These are phyloP conservation scores for Serilophus lunatus DNA, from an alignment of 2,113 vertebrate species.

Conservation along the genomic window DNA sequence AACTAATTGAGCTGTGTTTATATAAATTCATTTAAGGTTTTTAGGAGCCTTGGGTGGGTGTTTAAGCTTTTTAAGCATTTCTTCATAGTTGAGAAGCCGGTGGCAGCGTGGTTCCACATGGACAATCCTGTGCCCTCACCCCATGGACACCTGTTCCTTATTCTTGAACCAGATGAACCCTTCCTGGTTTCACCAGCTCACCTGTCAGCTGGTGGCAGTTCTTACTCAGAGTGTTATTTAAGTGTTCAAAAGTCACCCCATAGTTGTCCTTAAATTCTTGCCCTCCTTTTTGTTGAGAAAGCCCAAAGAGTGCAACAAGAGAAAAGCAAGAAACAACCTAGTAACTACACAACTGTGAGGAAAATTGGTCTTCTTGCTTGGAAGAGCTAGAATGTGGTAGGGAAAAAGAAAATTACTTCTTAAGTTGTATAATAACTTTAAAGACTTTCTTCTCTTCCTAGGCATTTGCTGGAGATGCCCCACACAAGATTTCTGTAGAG, in stretches of 20 bases:
- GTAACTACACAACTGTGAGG: constrained; percentile 35
- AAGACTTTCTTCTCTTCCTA: constrained; percentile 46
- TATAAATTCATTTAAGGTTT: neutral
- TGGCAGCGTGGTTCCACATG: rapidly evolving
- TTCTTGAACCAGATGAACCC: neutral
- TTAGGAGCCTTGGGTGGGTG: neutral
- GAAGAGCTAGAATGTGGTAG: constrained; percentile 61
- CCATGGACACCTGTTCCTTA: neutral
- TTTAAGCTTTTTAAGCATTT: neutral
- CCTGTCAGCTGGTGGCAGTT: neutral
- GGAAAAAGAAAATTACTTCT: too few relatives aligned
- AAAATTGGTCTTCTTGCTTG: constrained; percentile 31
- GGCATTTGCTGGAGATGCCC: neutral
- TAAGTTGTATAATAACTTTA: too few relatives aligned
- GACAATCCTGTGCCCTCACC: neutral
- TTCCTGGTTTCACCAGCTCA: neutral
- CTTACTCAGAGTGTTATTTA: neutral
- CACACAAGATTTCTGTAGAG: neutral
- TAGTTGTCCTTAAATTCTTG: neutral
- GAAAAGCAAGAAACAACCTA: neutral
- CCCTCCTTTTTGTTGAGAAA: neutral
- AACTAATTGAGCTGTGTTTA: neutral
- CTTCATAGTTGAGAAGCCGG: neutral
- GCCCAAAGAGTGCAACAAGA: constrained; percentile 41
- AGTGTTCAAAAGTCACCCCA: neutral